Evolutionary conservation across 2,797 vertebrate genomes (phyloP), one percentile per base, ranked within the genome.

Genomic region (Calcarius lapponicus): DNA sequence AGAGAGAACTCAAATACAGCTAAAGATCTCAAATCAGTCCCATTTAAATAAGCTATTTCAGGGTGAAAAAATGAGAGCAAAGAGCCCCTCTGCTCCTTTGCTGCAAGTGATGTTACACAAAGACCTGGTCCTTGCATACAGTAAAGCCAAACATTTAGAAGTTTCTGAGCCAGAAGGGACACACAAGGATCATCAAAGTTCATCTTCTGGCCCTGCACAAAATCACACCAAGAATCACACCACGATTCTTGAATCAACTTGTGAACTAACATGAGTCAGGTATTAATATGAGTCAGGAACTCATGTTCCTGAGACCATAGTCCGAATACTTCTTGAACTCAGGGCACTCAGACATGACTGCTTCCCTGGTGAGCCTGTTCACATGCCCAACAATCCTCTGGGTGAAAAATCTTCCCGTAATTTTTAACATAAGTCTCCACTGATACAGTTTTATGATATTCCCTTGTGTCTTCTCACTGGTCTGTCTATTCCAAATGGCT

Each of bases 391-490:
- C 9, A 50, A 17, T 17, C 18, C 25, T 28, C 53, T 54, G 16
- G 11, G 13, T 60, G 26, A 72, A 42, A 65, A 60, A 42, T 16
- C 10, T 58, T 31, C 28, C 18, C 36, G 34, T 28, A 42, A 28
- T 42, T 56, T 79, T 56, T 64, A 36, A 71, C 36, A 21, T 64
- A 57, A 48, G 64, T 56, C 31, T 71, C 42, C 42, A 48, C 21
- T 48, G 42, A 36, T 34, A 31, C 13, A 17, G 26, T 56, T 71
- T 42, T 56, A 18, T 8, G 4, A 40, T 22, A 40, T 28, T 24
- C 6, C 66, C 6, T 48, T 0, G 0, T 42, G 26, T 79, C 36
- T 42, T 71, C 26, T 87, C 42, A 57, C 36, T 57, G 32, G 4
- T 57, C 60, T 57, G 32, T 19, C 53, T 69, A 57, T 29, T 84